Evolutionary conservation across 1,140 invertebrate species (phyloP).

Genomic region (Lineus longissimus): DNA sequence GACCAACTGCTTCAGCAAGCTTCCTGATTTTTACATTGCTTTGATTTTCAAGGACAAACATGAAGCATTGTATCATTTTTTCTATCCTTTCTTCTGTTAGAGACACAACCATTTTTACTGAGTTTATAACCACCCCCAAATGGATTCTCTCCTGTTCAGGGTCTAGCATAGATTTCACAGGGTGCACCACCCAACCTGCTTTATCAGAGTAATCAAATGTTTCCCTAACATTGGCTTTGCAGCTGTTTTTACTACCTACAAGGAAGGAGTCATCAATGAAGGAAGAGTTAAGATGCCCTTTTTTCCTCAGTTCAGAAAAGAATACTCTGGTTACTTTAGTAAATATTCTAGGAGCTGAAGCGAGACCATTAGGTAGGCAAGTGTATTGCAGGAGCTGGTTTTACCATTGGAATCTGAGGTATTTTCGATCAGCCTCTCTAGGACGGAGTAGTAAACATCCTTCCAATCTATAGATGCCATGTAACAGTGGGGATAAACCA

Average conservation of each 20-base stretch:
- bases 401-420: not conserved
- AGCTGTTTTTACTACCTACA: not conserved
- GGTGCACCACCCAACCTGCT: not conserved
- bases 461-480: slow-evolving; percentile 3
- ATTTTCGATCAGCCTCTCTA: not conserved
- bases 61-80: not conserved
- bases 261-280: not conserved
- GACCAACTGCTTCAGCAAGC: not conserved
- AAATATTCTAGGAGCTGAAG: not conserved
- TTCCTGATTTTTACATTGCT: not conserved
- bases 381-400: not conserved
- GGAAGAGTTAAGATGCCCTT: not conserved
- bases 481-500: not conserved
- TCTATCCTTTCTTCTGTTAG: not conserved
- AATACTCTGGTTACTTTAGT: not conserved
- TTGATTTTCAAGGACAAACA: not conserved
- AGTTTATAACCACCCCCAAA: not conserved
- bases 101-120: not conserved
- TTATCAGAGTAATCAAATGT: not conserved
- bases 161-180: not conserved
- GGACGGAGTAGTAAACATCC: not conserved
- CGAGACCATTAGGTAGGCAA: slow-evolving; percentile 2
- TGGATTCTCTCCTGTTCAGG: not conserved
- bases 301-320: not conserved
- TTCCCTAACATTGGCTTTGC: not conserved